Base-by-base conservation (phyloP, 2,797 vertebrate genomes). In the Acanthurus leucopareius region DNA sequence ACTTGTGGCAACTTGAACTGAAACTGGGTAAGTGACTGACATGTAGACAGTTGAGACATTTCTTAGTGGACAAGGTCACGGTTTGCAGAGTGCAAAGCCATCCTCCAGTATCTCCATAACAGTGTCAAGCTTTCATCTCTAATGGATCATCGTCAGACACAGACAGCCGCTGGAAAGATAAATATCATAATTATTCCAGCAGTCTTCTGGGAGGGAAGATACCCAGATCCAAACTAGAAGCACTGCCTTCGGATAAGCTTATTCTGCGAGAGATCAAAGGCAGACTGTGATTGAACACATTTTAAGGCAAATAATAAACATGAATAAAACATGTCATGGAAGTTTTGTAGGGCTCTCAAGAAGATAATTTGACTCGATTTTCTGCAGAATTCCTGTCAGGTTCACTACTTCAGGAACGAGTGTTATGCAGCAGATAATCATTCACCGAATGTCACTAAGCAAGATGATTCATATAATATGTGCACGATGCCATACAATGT, bases 251-350 rank as follows among this genome's bases (percentile, higher is more conserved):
- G 89, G 91, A 88, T 80, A 63, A 86, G 91, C 80, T 89, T 90
- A 87, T 87, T 91, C 82, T 82, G 60, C 74, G 56, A 25, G 61
- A 91, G 87, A 94, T 93, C 91, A 94, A 93, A 94, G 89, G 72
- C 73, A 80, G 56, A 1, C 86, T 77, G 32, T 84, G 87, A 91
- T 86, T 91, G 85, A 89, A 87, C 66, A 89, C 78, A 83, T 86
- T 93, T 92, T 88, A 89, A 86, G 82, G 84, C 80, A 86, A 88
- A 93, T 91, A 90, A 92, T 89, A 79, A 89, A 89, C 86, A 93
- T 93, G 90, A 92, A 94, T 94, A 91, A 94, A 93, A 91, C 86
- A 93, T 92, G 83, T 75, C 54, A 71, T 75, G 80, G 74, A 90
- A 71, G 86, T 92, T 88, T 86, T 59, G 68, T 68, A 48, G 73